Evolutionary conservation across 2,888 invertebrate genomes (phyloP).

Genomic region (Eledona agricola): DNA sequence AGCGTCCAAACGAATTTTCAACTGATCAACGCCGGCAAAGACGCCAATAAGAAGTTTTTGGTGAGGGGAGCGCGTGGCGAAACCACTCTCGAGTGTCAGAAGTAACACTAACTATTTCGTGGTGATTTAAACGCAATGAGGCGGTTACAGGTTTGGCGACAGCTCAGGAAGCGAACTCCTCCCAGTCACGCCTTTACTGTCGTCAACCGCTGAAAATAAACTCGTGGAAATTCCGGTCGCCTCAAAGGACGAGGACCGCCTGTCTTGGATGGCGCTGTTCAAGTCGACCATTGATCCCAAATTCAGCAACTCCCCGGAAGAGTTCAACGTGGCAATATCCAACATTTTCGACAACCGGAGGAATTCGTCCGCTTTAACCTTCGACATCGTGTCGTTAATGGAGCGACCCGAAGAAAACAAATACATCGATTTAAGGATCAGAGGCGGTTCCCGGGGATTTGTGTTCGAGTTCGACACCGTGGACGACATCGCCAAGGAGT

Average conservation of each 20-base stretch:
- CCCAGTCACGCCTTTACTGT: conserved; percentile 43
- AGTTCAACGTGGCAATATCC: conserved; percentile 7
- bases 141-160: conserved; percentile 20
- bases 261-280: conserved; percentile 43
- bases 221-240: no score
- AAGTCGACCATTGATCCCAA: conserved; percentile 26
- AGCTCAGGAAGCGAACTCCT: conserved; percentile 36
- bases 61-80: conserved; percentile 52
- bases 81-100: conserved; percentile 45
- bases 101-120: conserved; percentile 6
- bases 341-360: conserved; percentile 1
- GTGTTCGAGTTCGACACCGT: conserved; percentile 14
- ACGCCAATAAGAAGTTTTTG: conserved; percentile 45
- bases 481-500: not conserved
- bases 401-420: conserved; percentile 50
- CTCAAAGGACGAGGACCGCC: not conserved
- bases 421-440: conserved; percentile 42
- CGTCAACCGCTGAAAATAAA: no score
- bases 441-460: conserved; percentile 16
- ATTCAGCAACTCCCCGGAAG: conserved; percentile 14
- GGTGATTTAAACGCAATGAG: conserved; percentile 1
- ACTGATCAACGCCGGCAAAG: conserved; percentile 35
- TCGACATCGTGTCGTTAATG: conserved; percentile 50
- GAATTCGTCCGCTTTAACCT: conserved; percentile 32
- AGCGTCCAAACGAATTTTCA: conserved; percentile 60